These are phyloP conservation scores for Zaprionus ornatus DNA, from an alignment of 1,140 invertebrate genomes.

Conservation along the genomic window DNA sequence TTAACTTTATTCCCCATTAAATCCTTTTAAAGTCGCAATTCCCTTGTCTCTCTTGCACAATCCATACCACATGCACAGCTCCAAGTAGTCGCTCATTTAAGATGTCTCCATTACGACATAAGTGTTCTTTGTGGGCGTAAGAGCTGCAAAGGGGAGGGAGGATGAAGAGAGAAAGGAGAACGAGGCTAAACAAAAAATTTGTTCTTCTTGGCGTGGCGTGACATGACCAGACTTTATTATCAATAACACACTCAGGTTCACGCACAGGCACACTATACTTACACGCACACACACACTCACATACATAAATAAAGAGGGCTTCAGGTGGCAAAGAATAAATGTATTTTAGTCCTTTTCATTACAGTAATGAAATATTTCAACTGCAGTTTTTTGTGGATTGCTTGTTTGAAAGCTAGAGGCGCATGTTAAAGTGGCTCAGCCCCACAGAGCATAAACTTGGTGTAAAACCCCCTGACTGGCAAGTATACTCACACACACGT, in stretches of 20 bases:
- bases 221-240: slow-evolving; percentile 60
- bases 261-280: slow-evolving; percentile 8
- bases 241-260: slow-evolving; percentile 47
- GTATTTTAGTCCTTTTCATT: slow-evolving; percentile 72
- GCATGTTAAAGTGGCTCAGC: slow-evolving; percentile 61
- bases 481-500: not conserved
- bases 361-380: slow-evolving; percentile 80
- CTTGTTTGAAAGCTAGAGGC: slow-evolving; percentile 63
- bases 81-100: slow-evolving; percentile 5
- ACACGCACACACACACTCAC: slow-evolving; percentile 5
- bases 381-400: slow-evolving; percentile 79
- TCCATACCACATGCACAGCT: slow-evolving; percentile 6
- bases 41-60: slow-evolving; percentile 19
- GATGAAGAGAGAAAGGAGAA: not conserved
- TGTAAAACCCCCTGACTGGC: slow-evolving; percentile 43
- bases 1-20: slow-evolving; percentile 15
- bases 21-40: not conserved
- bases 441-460: slow-evolving; percentile 52
- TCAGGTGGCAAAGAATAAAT: slow-evolving; percentile 62
- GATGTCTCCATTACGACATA: slow-evolving; percentile 12
- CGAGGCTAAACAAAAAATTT: not conserved
- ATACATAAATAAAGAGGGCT: slow-evolving; percentile 20
- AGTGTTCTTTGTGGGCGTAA: slow-evolving; percentile 34
- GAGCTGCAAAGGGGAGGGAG: not conserved
- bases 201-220: slow-evolving; percentile 14